Evolutionary conservation across 2,113 vertebrate genomes (phyloP).

Genomic region (Mustelus asterias): DNA sequence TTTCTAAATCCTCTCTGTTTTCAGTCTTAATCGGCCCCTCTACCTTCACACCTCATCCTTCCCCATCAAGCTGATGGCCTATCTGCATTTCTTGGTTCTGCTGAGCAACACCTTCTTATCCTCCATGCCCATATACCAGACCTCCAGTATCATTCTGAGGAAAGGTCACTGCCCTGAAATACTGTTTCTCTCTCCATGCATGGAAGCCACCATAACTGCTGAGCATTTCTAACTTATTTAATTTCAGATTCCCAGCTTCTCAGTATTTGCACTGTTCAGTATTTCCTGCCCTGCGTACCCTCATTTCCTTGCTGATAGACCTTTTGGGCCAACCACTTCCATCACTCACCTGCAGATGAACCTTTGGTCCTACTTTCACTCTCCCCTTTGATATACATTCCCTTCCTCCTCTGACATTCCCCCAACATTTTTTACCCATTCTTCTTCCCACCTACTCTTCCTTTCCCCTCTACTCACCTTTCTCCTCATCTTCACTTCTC

Average conservation of each 20-base stretch:
- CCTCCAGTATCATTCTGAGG: not conserved
- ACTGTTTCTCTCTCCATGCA: not conserved
- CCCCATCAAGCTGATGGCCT: not conserved
- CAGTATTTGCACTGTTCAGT: not conserved
- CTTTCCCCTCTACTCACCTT: not conserved
- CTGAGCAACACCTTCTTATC: not conserved
- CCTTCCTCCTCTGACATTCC: not conserved
- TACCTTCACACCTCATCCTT: not conserved
- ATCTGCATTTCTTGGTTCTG: not conserved
- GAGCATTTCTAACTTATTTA: not conserved
- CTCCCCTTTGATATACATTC: not conserved
- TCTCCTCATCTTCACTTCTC: not conserved
- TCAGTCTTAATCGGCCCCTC: not conserved
- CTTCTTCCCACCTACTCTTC: not conserved
- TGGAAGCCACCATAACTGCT: not conserved
- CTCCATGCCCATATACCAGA: not conserved
- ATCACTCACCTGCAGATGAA: not conserved
- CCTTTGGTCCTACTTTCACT: not conserved
- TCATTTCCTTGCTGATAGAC: not conserved
- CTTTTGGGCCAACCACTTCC: not conserved
- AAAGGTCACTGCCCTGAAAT: not conserved
- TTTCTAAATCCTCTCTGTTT: not conserved
- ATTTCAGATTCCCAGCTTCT: not conserved
- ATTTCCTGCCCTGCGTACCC: not conserved
- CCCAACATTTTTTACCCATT: not conserved